Evolutionary conservation across 1,140 invertebrate species (phyloP).

Genomic region (Pseudoatta argentina): DNA sequence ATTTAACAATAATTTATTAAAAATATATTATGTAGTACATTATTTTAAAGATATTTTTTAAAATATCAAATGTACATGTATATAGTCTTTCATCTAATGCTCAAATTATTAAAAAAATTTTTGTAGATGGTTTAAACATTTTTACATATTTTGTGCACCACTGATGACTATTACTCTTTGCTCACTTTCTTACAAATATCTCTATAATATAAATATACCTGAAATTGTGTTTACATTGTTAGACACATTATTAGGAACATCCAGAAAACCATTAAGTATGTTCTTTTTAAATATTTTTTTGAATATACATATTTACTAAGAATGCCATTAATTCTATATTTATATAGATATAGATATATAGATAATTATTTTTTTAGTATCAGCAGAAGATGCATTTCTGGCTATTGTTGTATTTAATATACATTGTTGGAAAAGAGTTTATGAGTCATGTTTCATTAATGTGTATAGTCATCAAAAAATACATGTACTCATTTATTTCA

Average conservation of each 20-base stretch:
- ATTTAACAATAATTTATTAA: slow-evolving; percentile 28
- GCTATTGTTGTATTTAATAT: slow-evolving; percentile 88
- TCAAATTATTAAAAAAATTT: slow-evolving; percentile 39
- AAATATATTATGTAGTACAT: neutral
- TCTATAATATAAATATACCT: slow-evolving; percentile 83
- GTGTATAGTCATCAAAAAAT: slow-evolving; percentile 94
- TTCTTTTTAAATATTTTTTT: neutral
- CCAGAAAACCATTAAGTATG: slow-evolving; percentile 86
- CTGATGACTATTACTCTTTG: slow-evolving; percentile 85
- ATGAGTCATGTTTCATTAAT: slow-evolving; percentile 92
- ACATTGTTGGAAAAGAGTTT: slow-evolving; percentile 91
- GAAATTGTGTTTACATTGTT: slow-evolving; percentile 84
- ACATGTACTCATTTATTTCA: slow-evolving; percentile 91
- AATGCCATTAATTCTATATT: neutral
- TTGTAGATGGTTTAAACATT: slow-evolving; percentile 90
- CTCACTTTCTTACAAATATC: slow-evolving; percentile 85
- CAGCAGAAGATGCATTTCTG: slow-evolving; percentile 87
- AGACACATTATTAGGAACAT: slow-evolving; percentile 85
- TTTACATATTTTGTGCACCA: slow-evolving; percentile 90
- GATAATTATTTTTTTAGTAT: slow-evolving; percentile 85
- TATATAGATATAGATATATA: neutral
- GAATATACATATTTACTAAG: neutral
- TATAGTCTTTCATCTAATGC: neutral
- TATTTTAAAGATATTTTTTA: slow-evolving; percentile 17
- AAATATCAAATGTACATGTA: neutral